These are phyloP conservation scores for Manacus vitellinus DNA, from an alignment of 2,113 vertebrate species.

Conservation along the genomic window DNA sequence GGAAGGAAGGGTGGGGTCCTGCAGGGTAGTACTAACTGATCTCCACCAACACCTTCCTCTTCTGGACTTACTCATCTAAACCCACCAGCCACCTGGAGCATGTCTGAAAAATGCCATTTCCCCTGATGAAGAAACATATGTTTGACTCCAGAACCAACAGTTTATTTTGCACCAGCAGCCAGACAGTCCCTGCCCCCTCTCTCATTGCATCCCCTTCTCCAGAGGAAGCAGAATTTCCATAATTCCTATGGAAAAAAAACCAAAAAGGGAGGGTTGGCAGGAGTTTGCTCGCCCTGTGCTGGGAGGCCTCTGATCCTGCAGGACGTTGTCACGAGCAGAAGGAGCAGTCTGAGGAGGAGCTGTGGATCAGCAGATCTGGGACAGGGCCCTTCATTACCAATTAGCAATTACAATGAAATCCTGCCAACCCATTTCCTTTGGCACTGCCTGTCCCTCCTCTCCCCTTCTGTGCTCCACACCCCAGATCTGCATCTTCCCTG, in stretches of 20 bases:
- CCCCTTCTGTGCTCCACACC: not conserved
- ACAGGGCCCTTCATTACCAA: not conserved
- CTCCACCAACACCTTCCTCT: not conserved
- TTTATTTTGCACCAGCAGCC: not conserved
- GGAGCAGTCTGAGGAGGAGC: not conserved
- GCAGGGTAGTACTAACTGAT: not conserved
- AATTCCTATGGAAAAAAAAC: not conserved
- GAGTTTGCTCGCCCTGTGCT: not conserved
- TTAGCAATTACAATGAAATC: not conserved
- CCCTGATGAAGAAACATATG: not conserved
- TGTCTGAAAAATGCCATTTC: constrained; percentile 7
- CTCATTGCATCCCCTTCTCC: not conserved
- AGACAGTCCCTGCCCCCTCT: not conserved
- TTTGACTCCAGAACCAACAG: not conserved
- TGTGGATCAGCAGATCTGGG: not conserved
- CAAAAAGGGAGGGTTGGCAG: not conserved
- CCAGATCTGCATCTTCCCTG: not conserved
- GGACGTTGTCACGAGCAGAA: not conserved
- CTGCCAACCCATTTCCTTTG: not conserved
- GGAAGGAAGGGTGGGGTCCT: not conserved
- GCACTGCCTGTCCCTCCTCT: not conserved
- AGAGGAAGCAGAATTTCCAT: not conserved
- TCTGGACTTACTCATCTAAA: constrained; percentile 5
- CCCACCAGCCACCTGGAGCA: constrained; percentile 6
- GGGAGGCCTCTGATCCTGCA: not conserved